These are phyloP conservation scores for Meleagris gallopavo DNA, from an alignment of 2,113 vertebrate species.

Conservation along the genomic window DNA sequence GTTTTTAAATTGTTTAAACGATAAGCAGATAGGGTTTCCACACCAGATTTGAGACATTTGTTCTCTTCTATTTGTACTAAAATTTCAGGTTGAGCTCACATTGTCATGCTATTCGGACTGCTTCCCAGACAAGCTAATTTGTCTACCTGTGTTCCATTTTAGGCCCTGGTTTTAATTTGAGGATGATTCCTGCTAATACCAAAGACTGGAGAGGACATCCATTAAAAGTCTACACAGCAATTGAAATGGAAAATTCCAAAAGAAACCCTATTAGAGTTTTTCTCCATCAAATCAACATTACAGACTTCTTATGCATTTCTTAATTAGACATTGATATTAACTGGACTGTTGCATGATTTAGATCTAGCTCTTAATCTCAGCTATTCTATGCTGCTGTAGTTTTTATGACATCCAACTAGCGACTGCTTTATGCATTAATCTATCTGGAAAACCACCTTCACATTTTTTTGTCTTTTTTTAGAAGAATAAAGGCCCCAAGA, in stretches of 20 bases:
- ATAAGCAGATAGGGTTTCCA: slow-evolving; percentile 35
- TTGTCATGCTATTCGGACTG: slow-evolving; percentile 23
- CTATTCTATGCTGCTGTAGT: slow-evolving; percentile 69
- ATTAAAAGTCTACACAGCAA: slow-evolving; percentile 59
- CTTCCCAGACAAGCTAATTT: slow-evolving; percentile 53
- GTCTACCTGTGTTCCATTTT: slow-evolving; percentile 63
- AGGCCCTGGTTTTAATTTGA: slow-evolving; percentile 67
- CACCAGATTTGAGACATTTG: neutral
- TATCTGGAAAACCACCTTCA: slow-evolving; percentile 76
- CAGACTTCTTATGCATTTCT: slow-evolving; percentile 77
- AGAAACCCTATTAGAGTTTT: slow-evolving; percentile 66
- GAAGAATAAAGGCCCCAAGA: slow-evolving; percentile 71
- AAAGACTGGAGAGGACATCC: slow-evolving; percentile 46
- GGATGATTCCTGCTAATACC: slow-evolving; percentile 52
- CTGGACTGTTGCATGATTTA: slow-evolving; percentile 69
- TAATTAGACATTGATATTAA: slow-evolving; percentile 75
- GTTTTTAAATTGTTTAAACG: neutral
- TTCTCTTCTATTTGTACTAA: slow-evolving; percentile 33
- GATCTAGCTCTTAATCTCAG: slow-evolving; percentile 75
- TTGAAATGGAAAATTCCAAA: slow-evolving; percentile 73
- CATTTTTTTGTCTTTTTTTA: slow-evolving; percentile 71
- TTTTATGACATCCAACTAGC: slow-evolving; percentile 73
- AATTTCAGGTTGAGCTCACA: slow-evolving; percentile 37
- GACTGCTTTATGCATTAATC: slow-evolving; percentile 70
- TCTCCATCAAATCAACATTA: slow-evolving; percentile 74